phyloP scores from a whole-genome alignment of 1,140 invertebrate genomes.

The Aphaenogaster floridana region DNA sequence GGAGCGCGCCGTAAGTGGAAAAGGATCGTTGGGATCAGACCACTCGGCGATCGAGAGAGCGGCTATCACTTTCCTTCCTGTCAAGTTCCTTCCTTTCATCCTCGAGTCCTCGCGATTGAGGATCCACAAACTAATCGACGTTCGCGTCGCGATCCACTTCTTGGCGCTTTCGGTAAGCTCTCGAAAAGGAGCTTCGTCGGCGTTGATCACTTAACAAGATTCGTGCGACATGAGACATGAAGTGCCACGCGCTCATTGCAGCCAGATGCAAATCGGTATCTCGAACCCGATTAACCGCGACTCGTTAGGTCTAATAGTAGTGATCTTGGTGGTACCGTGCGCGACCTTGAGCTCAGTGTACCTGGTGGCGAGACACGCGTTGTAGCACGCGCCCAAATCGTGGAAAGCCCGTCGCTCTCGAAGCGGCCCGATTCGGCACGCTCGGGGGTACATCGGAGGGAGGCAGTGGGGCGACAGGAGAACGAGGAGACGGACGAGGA shows the following conservation, averaged over 20 bases:
- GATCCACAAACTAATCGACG: background rate
- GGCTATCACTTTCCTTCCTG: background rate
- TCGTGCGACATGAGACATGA: constrained; percentile 38
- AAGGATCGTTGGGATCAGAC: constrained; percentile 26
- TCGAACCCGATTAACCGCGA: constrained; percentile 7
- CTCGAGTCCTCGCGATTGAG: background rate
- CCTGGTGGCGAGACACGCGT: background rate
- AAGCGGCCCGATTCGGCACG: constrained; percentile 1
- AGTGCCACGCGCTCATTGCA: constrained; percentile 21
- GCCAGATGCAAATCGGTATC: constrained; percentile 27
- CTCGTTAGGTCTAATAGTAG: background rate
- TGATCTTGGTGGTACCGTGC: constrained; percentile 27
- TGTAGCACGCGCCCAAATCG: constrained; percentile 7
- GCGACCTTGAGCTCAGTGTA: constrained; percentile 2
- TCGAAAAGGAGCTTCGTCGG: background rate
- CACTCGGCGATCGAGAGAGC: background rate
- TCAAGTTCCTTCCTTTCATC: background rate
- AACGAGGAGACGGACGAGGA: constrained; percentile 19
- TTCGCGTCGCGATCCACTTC: background rate
- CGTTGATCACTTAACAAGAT: constrained; percentile 1
- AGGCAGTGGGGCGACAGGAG: background rate
- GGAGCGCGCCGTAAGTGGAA: constrained; percentile 18
- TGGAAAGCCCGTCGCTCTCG: constrained; percentile 21
- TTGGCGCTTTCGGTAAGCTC: background rate
- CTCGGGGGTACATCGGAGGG: constrained; percentile 18